Base-by-base conservation (phyloP, 2,113 vertebrate species). In the Penelope pileata region DNA sequence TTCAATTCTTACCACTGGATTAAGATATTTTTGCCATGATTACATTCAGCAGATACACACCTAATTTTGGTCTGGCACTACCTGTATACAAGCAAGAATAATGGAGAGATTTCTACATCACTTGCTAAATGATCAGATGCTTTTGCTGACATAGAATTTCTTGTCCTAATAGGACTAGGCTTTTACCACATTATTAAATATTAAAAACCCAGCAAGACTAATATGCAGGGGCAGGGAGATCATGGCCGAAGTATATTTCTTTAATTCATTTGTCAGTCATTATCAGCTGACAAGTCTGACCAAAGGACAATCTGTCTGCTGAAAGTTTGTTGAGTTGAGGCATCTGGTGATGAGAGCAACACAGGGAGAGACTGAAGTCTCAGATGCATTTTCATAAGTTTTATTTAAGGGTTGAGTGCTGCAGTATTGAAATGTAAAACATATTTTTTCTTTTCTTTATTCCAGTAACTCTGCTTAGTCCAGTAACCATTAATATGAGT, bases 131-230 rank as follows among this genome's bases (percentile, higher is more conserved):
- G 73, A 85, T 77, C 30, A 29, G 27, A 83, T 22, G 9, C 24
- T 73, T 95, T 5, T 27, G 47, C 42, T 80, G 72, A 83, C 67
- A 73, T 0, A 58, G 66, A 64, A 79, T 17, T 69, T 85, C 48
- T 64, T 73, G 36, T 18, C 36, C n/a, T 27, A 45, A 26, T 45
- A 83, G 22, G 18, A 86, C 29, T 15, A 88, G 32, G 88, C 81
- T 93, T 90, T 91, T 74, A 95, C 24, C 53, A 82, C 45, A 40
- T 42, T 19, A 85, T 77, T 59, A 86, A 94, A 88, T 94, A 96
- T 88, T 94, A 74, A 94, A 86, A 93, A 76, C 2, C 16, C 40
- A 42, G n/a, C 18, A 80, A 85, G 66, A 53, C n/a, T 36, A 70
- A 51, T 18, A 69, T 38, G 17, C 17, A 38, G 32, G 32, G 34